These are phyloP conservation scores for Bradysia coprophila DNA, from an alignment of 1,140 invertebrate species.

Conservation along the genomic window DNA sequence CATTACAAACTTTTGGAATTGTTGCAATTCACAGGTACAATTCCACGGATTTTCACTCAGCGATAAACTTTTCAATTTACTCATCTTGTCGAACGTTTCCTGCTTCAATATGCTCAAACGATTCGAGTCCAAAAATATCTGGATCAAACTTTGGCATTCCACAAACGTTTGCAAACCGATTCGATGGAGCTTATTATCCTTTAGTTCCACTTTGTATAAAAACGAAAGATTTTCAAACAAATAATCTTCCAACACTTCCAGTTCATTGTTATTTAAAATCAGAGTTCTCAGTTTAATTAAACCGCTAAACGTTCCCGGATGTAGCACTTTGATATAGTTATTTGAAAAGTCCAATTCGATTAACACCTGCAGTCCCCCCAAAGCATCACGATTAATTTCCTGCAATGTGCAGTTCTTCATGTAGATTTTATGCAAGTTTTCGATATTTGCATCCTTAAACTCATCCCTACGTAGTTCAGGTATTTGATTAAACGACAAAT, in stretches of 20 bases:
- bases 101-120: slow-evolving; percentile 40
- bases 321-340: slow-evolving; percentile 48
- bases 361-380: slow-evolving; percentile 53
- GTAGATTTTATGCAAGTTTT: slow-evolving; percentile 64
- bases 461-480: slow-evolving; percentile 39
- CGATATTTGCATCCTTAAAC: slow-evolving; percentile 46
- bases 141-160: slow-evolving; percentile 43
- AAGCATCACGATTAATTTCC: slow-evolving; percentile 46
- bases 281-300: slow-evolving; percentile 47
- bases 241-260: slow-evolving; percentile 47
- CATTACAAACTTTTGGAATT: slow-evolving; percentile 57
- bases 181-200: slow-evolving; percentile 45
- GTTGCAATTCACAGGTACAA: slow-evolving; percentile 67
- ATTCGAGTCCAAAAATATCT: slow-evolving; percentile 51
- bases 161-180: slow-evolving; percentile 53
- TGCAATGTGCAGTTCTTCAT: slow-evolving; percentile 51
- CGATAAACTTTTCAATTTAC: slow-evolving; percentile 48
- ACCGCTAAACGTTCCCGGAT: slow-evolving; percentile 49
- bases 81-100: slow-evolving; percentile 35
- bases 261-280: slow-evolving; percentile 48
- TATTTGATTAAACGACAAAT: slow-evolving; percentile 54
- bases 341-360: slow-evolving; percentile 70
- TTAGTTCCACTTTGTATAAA: slow-evolving; percentile 56
- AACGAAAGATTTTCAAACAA: slow-evolving; percentile 54
- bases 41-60: slow-evolving; percentile 71